Evolutionary conservation across 1,140 invertebrate genomes (phyloP).

Genomic region (Ladona fulva): DNA sequence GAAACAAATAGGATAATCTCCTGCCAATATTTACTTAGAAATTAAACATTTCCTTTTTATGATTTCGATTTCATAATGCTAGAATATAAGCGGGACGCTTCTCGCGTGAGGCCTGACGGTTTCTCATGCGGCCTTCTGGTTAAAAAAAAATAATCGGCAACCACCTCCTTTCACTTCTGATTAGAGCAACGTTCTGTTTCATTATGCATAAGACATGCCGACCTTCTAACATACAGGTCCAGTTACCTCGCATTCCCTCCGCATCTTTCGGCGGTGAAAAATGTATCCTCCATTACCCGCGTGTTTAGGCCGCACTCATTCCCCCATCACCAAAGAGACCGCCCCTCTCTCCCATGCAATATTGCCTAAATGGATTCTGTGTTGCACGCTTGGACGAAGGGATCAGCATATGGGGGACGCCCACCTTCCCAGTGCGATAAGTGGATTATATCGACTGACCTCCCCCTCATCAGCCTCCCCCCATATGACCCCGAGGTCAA

Average conservation of each 20-base stretch:
- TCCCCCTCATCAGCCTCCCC: not conserved
- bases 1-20: too few species aligned
- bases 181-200: too few species aligned
- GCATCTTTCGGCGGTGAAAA: not conserved
- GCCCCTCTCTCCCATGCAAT: not conserved
- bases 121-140: too few species aligned
- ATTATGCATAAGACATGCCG: too few species aligned
- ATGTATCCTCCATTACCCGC: not conserved
- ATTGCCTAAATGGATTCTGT: slow-evolving; percentile 1
- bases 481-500: not conserved
- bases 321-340: not conserved
- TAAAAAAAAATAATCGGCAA: too few species aligned
- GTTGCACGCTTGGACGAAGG: not conserved
- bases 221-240: too few species aligned
- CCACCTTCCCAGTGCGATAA: not conserved
- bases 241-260: not conserved
- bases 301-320: not conserved
- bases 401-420: not conserved
- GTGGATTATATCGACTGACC: slow-evolving; percentile 1
- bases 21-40: too few species aligned
- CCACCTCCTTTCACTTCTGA: too few species aligned
- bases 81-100: too few species aligned
- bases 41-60: too few species aligned
- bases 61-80: too few species aligned
- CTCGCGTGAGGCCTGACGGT: too few species aligned